A percentile compares a stretch with the other conserved stretches of the same genome.
These are phyloP conservation scores for Brenthis ino DNA, from an alignment of 2,888 invertebrate species.

Conservation along the genomic window DNA sequence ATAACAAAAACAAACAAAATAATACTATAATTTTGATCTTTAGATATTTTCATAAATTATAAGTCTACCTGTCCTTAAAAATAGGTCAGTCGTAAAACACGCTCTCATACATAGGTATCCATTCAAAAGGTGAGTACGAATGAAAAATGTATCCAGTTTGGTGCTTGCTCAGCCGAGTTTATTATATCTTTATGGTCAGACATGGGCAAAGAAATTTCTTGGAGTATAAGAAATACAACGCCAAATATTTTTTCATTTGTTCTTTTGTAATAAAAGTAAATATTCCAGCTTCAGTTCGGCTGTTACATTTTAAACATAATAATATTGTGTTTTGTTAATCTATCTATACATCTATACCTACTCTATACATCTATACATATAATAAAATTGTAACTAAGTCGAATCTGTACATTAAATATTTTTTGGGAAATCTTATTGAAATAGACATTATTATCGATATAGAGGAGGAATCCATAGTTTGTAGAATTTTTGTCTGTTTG, in stretches of 20 bases:
- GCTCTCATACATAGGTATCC: conserved; percentile 64
- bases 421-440: no score
- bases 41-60: conserved; percentile 28
- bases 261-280: neutral
- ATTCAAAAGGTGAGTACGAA: conserved; percentile 55
- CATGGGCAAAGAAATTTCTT: conserved; percentile 16
- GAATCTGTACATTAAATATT: no score
- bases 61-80: conserved; percentile 63
- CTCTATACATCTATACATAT: no score
- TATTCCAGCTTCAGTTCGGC: neutral
- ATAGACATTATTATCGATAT: no score
- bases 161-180: conserved; percentile 28
- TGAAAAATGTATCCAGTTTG: conserved; percentile 60
- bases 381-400: no score
- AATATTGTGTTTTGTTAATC: no score
- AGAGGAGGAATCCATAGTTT: no score
- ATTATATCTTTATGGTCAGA: conserved; percentile 20
- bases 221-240: conserved; percentile 15
- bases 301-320: no score
- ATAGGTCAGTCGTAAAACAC: conserved; percentile 65
- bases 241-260: conserved; percentile 12
- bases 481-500: no score
- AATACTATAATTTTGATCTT: neutral
- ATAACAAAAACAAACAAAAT: neutral
- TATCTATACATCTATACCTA: no score